Conservation (phyloP, 2,797 vertebrate species). For the Artibeus lituratus region DNA sequence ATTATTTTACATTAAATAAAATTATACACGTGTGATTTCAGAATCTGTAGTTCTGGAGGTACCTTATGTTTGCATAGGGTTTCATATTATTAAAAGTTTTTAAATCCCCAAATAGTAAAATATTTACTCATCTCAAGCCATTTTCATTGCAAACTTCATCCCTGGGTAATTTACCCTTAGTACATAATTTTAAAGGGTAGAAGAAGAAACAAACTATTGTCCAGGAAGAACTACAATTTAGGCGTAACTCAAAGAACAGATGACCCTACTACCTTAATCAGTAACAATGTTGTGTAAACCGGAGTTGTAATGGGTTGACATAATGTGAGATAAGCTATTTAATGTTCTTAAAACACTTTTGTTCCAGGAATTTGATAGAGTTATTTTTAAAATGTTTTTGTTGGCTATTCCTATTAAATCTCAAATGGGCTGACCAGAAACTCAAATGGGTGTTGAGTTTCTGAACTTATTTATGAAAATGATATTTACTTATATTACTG, state of each 20-base stretch:
- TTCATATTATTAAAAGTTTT: conserved; percentile 11
- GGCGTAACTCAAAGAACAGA: background rate
- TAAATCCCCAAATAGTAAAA: background rate
- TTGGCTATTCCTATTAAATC: conserved; percentile 9
- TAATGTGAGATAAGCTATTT: background rate
- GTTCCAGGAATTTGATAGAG: background rate
- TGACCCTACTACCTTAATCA: background rate
- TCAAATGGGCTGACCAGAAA: background rate
- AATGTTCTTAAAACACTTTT: conserved; percentile 15
- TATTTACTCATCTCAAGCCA: background rate
- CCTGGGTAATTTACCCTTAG: background rate
- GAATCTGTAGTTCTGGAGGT: background rate
- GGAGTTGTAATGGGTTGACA: background rate
- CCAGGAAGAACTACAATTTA: background rate
- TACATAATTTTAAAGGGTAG: background rate
- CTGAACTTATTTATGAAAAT: background rate
- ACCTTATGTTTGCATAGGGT: background rate
- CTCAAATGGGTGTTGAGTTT: background rate
- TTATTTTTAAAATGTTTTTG: background rate
- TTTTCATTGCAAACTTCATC: conserved; percentile 1
- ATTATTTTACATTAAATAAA: background rate
- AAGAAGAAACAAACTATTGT: background rate
- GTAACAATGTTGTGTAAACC: background rate
- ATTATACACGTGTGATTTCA: background rate
- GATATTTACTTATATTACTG: background rate